phyloP scores from a whole-genome alignment of 1,140 invertebrate species.

The Macrotrachela quadricornifera region DNA sequence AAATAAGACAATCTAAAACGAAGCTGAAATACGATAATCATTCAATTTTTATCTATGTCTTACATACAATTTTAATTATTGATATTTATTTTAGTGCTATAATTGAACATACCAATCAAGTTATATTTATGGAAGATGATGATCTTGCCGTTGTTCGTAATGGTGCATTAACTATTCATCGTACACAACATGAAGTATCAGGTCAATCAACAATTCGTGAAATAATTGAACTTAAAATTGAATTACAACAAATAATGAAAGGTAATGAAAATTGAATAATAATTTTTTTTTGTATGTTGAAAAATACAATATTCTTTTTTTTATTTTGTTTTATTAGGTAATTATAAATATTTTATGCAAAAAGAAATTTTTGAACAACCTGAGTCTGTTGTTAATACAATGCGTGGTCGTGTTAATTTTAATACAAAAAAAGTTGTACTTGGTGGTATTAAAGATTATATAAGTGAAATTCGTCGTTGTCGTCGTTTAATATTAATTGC shows the following conservation, averaged over 20 bases:
- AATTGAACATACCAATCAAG: conserved; percentile 89
- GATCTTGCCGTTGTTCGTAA: conserved; percentile 48
- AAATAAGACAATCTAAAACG: too few species aligned
- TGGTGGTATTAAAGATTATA: conserved; percentile 81
- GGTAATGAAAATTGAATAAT: conserved; percentile 37
- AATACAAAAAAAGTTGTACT: conserved; percentile 29
- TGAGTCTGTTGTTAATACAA: conserved; percentile 94
- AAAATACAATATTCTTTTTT: too few species aligned
- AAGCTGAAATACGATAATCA: too few species aligned
- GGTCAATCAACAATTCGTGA: conserved; percentile 42
- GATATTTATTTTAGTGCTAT: conserved; percentile 42
- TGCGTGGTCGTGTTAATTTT: conserved; percentile 90
- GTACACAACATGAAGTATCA: conserved; percentile 49
- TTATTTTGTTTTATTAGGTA: conserved; percentile 21
- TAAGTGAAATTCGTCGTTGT: conserved; percentile 33
- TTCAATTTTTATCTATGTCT: too few species aligned
- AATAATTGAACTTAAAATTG: conserved; percentile 87
- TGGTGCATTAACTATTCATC: conserved; percentile 76
- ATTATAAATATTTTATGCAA: conserved; percentile 94
- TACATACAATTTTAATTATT: too few species aligned
- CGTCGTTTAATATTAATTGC: too few species aligned
- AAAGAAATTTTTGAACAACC: conserved; percentile 99
- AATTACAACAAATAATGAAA: conserved; percentile 99
- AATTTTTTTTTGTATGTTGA: too few species aligned
- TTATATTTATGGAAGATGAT: conserved; percentile 37